These are phyloP conservation scores for Harpegnathos saltator DNA, from an alignment of 1,140 invertebrate genomes.

Conservation along the genomic window DNA sequence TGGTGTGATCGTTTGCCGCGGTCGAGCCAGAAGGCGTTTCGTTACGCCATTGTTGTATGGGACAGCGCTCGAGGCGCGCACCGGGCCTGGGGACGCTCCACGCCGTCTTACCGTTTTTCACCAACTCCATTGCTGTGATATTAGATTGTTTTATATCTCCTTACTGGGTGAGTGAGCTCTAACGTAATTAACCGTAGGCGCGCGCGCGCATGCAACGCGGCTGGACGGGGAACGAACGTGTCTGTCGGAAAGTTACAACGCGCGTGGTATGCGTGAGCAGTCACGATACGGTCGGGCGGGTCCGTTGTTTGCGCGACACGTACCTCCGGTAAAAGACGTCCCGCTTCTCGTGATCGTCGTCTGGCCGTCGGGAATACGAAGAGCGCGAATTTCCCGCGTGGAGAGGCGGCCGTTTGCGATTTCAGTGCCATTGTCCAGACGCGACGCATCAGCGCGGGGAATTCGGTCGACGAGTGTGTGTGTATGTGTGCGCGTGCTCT, in stretches of 20 bases:
- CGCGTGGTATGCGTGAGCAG: slow-evolving; percentile 1
- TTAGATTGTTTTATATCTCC: slow-evolving; percentile 78
- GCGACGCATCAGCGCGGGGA: slow-evolving; percentile 48
- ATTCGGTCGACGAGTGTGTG: slow-evolving; percentile 25
- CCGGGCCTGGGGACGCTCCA: slow-evolving; percentile 74
- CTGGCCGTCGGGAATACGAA: background rate
- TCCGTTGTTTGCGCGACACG: slow-evolving; percentile 21
- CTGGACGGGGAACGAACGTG: background rate
- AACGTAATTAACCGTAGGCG: slow-evolving; percentile 2
- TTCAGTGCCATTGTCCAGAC: slow-evolving; percentile 56
- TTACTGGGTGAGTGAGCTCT: slow-evolving; percentile 78
- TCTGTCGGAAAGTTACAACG: slow-evolving; percentile 36
- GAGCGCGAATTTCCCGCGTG: slow-evolving; percentile 29
- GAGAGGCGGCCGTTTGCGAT: slow-evolving; percentile 58
- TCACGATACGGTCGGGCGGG: slow-evolving; percentile 69
- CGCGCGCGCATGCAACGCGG: background rate
- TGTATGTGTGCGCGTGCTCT: background rate
- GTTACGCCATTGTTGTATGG: slow-evolving; percentile 80
- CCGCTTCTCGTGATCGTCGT: too few species aligned
- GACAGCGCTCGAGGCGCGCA: slow-evolving; percentile 82
- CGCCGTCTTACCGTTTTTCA: slow-evolving; percentile 75
- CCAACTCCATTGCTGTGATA: slow-evolving; percentile 80
- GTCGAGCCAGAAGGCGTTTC: slow-evolving; percentile 57
- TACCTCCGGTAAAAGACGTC: too few species aligned
- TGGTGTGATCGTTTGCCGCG: slow-evolving; percentile 55